Evolutionary conservation across 2,888 invertebrate species (phyloP).

Genomic region (Xanthia icteritia): DNA sequence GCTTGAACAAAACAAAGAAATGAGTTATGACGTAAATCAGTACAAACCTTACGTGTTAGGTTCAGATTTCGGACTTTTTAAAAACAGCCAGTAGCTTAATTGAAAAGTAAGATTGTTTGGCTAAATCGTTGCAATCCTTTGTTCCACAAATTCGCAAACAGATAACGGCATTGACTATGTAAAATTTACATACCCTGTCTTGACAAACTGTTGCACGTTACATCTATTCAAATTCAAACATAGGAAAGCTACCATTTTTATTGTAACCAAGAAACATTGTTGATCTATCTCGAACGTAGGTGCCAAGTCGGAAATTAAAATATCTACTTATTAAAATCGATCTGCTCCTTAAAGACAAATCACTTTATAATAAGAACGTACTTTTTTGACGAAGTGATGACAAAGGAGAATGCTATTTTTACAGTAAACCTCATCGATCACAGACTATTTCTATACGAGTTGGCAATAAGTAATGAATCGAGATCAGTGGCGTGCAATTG

Average conservation of each 20-base stretch:
- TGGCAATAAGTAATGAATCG: neutral
- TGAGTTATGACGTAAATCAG: neutral
- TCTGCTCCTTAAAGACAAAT: neutral
- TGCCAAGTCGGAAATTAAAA: conserved; percentile 5
- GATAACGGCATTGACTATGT: too few species aligned
- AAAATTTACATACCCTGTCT: neutral
- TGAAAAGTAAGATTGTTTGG: too few species aligned
- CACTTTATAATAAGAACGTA: neutral
- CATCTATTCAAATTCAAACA: neutral
- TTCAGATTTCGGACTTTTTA: neutral
- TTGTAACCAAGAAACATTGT: neutral
- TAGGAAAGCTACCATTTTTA: neutral
- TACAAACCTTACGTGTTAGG: neutral
- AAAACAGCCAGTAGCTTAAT: neutral
- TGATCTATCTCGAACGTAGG: neutral
- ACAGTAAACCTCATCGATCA: neutral
- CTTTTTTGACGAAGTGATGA: neutral
- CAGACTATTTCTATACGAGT: neutral
- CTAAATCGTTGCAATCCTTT: neutral
- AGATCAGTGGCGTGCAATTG: neutral
- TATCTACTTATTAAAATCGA: neutral
- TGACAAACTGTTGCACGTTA: neutral
- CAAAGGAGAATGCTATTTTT: neutral
- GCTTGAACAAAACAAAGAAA: neutral
- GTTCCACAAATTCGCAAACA: neutral